phyloP scores from a whole-genome alignment of 2,113 vertebrate genomes.

The Prinia subflava region DNA sequence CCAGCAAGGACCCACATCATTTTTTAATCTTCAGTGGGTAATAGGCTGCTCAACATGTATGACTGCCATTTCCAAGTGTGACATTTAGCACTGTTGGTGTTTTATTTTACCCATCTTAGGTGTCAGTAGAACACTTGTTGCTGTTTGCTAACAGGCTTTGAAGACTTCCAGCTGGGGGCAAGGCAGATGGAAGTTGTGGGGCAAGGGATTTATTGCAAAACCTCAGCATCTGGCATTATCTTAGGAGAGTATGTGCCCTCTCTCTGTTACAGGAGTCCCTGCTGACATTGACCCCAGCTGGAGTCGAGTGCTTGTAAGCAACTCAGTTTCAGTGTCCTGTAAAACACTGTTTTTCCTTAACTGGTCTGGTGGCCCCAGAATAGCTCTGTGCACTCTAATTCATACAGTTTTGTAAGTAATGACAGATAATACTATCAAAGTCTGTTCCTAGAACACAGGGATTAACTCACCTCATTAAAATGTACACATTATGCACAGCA shows the following conservation, averaged over 20 bases:
- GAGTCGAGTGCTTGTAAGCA: not conserved
- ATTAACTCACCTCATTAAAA: constrained; percentile 44
- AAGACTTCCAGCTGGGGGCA: not conserved
- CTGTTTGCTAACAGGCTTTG: not conserved
- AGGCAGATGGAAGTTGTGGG: not conserved
- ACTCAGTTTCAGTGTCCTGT: not conserved
- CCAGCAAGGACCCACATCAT: not conserved
- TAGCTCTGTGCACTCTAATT: not conserved
- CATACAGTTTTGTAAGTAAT: not conserved
- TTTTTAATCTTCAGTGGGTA: not conserved
- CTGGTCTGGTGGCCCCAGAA: not conserved
- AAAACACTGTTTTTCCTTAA: not conserved
- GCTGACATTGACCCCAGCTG: not conserved
- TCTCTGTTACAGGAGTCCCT: not conserved
- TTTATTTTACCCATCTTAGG: not conserved
- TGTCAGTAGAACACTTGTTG: not conserved
- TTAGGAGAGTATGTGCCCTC: not conserved
- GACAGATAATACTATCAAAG: constrained; percentile 16
- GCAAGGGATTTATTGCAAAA: not conserved
- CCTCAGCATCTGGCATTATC: not conserved
- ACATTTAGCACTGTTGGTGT: not conserved
- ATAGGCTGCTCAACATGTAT: not conserved
- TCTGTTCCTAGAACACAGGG: not conserved
- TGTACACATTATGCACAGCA: not conserved
- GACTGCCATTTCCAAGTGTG: not conserved